Evolutionary conservation across 2,113 vertebrate species (phyloP).

Genomic region (Upupa epops): DNA sequence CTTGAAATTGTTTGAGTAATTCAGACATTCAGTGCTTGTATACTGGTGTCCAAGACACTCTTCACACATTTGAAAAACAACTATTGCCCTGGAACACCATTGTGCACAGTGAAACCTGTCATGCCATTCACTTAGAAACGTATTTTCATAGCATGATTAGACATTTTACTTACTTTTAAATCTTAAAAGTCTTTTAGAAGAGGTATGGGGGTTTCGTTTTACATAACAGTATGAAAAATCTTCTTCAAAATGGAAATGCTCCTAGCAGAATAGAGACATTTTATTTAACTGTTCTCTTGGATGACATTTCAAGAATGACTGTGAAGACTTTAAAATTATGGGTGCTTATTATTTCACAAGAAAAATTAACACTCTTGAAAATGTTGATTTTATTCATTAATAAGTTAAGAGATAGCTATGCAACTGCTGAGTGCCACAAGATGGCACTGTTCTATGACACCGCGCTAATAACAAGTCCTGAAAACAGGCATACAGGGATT

Average conservation of each 20-base stretch:
- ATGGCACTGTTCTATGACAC: slow-evolving; percentile 53
- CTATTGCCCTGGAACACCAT: neutral
- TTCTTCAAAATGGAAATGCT: neutral
- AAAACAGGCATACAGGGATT: neutral
- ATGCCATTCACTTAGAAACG: neutral
- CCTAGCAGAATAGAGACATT: neutral
- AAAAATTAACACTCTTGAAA: neutral
- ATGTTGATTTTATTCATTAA: neutral
- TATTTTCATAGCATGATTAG: neutral
- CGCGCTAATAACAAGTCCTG: no score
- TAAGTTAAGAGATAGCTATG: neutral
- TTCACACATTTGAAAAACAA: neutral
- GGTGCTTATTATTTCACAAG: neutral
- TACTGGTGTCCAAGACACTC: neutral
- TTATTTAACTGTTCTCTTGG: neutral
- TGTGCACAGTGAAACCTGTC: neutral
- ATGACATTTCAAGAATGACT: neutral
- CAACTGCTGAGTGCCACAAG: slow-evolving; percentile 35
- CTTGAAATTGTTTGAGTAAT: neutral
- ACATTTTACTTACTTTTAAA: neutral
- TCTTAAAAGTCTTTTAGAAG: neutral
- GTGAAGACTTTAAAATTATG: neutral
- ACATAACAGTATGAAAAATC: neutral
- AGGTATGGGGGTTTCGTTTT: fast-evolving
- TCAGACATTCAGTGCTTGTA: neutral